Conservation (phyloP, 2,888 invertebrate genomes). For the Eristalis pertinax region DNA sequence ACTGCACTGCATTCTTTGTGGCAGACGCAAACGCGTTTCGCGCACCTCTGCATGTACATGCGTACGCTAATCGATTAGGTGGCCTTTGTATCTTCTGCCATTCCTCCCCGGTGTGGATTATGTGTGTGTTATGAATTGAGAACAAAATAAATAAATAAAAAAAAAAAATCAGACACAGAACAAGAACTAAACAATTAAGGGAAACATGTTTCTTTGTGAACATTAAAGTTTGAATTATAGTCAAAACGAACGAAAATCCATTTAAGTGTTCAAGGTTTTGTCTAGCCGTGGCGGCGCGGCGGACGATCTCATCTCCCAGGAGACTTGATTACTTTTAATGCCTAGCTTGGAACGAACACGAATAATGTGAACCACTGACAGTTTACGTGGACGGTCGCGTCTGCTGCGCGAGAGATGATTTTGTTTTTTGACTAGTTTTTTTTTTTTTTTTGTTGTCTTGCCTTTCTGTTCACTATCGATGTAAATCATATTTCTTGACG, state of each 20-base stretch:
- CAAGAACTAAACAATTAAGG: constrained; percentile 2
- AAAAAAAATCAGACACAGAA: not conserved
- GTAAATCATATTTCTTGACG: not conserved
- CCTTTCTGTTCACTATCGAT: not conserved
- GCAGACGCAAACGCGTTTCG: not conserved
- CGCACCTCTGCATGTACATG: not conserved
- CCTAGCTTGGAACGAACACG: not conserved
- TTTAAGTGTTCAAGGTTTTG: constrained; percentile 7
- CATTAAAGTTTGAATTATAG: constrained; percentile 11
- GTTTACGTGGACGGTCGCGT: not conserved
- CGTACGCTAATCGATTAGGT: not conserved
- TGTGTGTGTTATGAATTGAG: not conserved
- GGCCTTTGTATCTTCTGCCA: not conserved
- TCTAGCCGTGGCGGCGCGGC: not conserved
- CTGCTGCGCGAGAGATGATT: not conserved
- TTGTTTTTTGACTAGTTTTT: not conserved
- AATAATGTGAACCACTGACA: not conserved
- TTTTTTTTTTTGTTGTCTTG: not conserved
- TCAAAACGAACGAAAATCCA: constrained; percentile 6
- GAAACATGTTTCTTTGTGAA: constrained; percentile 10
- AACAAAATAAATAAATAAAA: not conserved
- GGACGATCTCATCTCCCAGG: not conserved
- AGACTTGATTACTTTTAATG: constrained; percentile 14
- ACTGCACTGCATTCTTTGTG: not conserved
- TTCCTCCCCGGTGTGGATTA: not conserved